Evolutionary conservation across 2,888 invertebrate genomes (phyloP).

Genomic region (Saturnia japonica): DNA sequence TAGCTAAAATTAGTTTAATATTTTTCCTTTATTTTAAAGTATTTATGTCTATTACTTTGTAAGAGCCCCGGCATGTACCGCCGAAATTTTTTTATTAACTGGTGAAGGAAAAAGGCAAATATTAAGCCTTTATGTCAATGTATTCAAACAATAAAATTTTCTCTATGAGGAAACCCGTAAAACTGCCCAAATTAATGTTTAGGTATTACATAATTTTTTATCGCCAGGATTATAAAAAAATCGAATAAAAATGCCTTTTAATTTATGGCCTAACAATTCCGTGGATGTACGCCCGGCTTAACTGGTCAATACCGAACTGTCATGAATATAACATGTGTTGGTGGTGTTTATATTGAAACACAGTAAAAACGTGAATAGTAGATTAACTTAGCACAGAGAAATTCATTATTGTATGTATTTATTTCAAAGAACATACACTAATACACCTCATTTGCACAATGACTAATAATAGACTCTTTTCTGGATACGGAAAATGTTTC

Average conservation of each 20-base stretch:
- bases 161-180: neutral
- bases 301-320: conserved; percentile 19
- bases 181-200: neutral
- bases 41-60: no score
- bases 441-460: no score
- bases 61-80: no score
- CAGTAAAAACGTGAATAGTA: conserved; percentile 14
- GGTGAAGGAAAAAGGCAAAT: no score
- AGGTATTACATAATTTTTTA: neutral
- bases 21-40: no score
- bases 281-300: conserved; percentile 23
- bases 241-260: conserved; percentile 11
- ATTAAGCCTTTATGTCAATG: no score
- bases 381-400: neutral
- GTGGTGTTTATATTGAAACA: conserved; percentile 1
- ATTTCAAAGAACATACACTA: no score
- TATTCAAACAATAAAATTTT: neutral
- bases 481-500: no score
- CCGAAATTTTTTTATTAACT: no score
- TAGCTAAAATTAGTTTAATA: no score
- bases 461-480: no score
- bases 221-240: neutral
- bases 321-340: conserved; percentile 26
- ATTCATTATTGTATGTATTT: neutral
- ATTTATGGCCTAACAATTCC: conserved; percentile 17